Evolutionary conservation across 2,888 invertebrate species (phyloP), one percentile per base, ranked within the genome.

Genomic region (Resseliella maxima): DNA sequence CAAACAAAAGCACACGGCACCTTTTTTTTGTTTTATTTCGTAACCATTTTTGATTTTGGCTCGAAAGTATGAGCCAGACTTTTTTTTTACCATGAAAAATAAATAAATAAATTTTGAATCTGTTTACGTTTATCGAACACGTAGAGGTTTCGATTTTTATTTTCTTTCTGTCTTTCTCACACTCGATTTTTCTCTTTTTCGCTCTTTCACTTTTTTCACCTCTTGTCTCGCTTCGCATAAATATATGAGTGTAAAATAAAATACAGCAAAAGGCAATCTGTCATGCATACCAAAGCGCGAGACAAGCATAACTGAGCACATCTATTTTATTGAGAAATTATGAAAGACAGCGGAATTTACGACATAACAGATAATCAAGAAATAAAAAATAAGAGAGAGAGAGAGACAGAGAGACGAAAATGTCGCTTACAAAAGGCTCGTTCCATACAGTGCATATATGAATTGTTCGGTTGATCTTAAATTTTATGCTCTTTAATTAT

Each of bases 71-170:
- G 8, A 59, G 59, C n/a, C n/a, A n/a, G n/a, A n/a, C n/a, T n/a
- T n/a, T n/a, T n/a, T n/a, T n/a, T n/a, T n/a, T n/a, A n/a, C n/a
- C n/a, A n/a, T n/a, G n/a, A n/a, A n/a, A n/a, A n/a, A 59, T 3
- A 59, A 59, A 50, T 50, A 59, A 59, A 59, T 59, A 59, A 59
- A 59, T 59, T 59, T 59, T 59, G 24, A 59, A 59, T 59, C 59
- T 59, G 59, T 59, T 59, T 59, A 59, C 10, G 24, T 59, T 59
- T 59, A 59, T 59, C 59, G 59, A 59, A 59, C 59, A 59, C 24
- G 59, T 59, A 59, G 59, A 24, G 24, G 59, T 24, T 59, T 50
- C 50, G 10, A 41, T 41, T 50, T 18, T 50, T 59, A 15, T 59
- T n/a, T 59, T 59, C 50, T 50, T 5, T 5, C 12, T 5, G 5